A percentile compares a stretch with the other conserved stretches of the same genome.
phyloP scores from a whole-genome alignment of 2,113 vertebrate species.

The Pseudolaguvia tuberculata region DNA sequence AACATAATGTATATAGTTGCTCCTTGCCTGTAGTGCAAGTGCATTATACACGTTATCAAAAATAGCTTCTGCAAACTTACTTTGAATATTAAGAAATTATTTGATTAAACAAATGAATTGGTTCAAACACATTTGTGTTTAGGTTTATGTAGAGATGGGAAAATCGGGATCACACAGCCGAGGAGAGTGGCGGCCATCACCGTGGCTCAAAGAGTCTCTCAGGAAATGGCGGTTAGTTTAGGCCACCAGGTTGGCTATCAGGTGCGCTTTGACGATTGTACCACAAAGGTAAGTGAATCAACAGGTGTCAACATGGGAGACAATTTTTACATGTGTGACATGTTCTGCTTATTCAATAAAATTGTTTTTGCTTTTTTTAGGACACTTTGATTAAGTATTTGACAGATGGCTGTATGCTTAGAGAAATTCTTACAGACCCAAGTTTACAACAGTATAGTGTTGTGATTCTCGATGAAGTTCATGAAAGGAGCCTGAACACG shows the following conservation, averaged over 20 bases:
- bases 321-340: neutral
- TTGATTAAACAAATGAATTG: neutral
- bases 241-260: slow-evolving; percentile 87
- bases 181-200: slow-evolving; percentile 90
- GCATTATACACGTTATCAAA: neutral
- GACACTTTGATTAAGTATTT: slow-evolving; percentile 89
- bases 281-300: slow-evolving; percentile 71
- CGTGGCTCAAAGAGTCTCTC: slow-evolving; percentile 87
- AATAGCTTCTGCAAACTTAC: neutral
- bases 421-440: slow-evolving; percentile 84
- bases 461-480: slow-evolving; percentile 91
- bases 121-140: neutral
- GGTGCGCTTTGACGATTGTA: slow-evolving; percentile 94
- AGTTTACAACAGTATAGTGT: slow-evolving; percentile 82
- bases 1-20: too few relatives aligned
- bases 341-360: neutral
- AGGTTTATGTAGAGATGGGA: slow-evolving; percentile 80
- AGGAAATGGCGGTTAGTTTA: slow-evolving; percentile 81
- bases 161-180: slow-evolving; percentile 87
- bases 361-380: slow-evolving; percentile 59
- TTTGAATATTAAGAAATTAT: neutral
- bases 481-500: slow-evolving; percentile 93
- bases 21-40: neutral
- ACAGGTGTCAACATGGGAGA: neutral
- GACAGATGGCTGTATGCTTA: slow-evolving; percentile 93